Base-by-base conservation (phyloP, 2,113 vertebrate species). In the Rhea pennata region DNA sequence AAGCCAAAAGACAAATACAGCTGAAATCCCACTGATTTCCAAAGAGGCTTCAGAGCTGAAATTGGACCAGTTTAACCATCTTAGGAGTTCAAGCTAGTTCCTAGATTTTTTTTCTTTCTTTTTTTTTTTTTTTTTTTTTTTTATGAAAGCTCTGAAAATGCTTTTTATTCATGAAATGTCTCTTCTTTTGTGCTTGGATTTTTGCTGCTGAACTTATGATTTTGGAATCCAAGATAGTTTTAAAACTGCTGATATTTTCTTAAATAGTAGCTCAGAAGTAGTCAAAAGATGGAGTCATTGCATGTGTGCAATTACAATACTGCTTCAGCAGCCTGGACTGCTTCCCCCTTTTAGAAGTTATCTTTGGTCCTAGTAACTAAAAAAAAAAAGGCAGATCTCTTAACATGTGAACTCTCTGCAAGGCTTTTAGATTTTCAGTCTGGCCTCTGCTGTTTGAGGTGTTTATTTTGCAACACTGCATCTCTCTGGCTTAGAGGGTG, bases 161-260 rank as follows among this genome's bases (percentile, higher is more conserved):
- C 36, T 58, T 0, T n/a, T 65, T 40, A 29, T n/a, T 85, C 0
- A 0, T 11, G 50, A 42, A 6, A 3, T 6, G 12, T 69, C 48
- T 53, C 23, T 19, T 58, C 46, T 39, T 66, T 24, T 2, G 1
- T 15, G 33, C 15, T 90, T 15, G 6, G 54, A 9, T 46, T 71
- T 71, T 59, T 78, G 16, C 51, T 64, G 39, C 12, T 16, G 46
- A 67, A 33, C 17, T 58, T 40, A 91, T 20, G 11, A 9, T 4
- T 8, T 51, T 83, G 78, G 46, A 33, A 13, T 72, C 51, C 36
- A 36, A 1, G 54, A 39, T 3, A 3, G 78, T 48, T 73, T 76
- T 26, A 26, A 62, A 80, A 42, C 50, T 58, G 53, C 15, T 81
- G 62, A 26, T 26, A 51, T 27, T 36, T 82, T 50, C 64, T 64